Percentiles rank a stretch among this genome's conserved stretches.
Evolutionary conservation across 2,888 invertebrate genomes (phyloP).

Genomic region (Pollenia labialis): DNA sequence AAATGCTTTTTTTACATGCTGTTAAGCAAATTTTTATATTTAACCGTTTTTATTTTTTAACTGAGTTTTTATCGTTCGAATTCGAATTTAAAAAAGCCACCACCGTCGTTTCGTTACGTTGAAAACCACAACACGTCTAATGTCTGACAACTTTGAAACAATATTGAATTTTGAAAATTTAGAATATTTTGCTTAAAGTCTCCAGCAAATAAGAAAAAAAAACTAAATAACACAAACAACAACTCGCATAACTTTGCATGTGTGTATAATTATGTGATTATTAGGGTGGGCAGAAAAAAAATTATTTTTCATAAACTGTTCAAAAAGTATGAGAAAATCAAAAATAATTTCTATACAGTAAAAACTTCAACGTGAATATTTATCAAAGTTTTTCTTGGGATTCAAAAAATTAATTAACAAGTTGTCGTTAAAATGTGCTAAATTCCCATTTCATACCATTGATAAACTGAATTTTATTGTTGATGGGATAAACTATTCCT

Average conservation of each 20-base stretch:
- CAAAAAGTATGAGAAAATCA: not conserved
- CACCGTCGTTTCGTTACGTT: constrained; percentile 40
- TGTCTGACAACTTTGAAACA: constrained; percentile 71
- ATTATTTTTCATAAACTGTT: not conserved
- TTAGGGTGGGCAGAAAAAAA: constrained; percentile 45
- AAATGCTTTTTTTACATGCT: constrained; percentile 15
- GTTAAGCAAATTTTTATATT: constrained; percentile 32
- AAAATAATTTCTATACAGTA: not conserved
- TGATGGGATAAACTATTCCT: no score
- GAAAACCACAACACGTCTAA: constrained; percentile 71
- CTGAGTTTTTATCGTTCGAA: constrained; percentile 18
- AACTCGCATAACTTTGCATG: constrained; percentile 65
- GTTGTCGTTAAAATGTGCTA: no score
- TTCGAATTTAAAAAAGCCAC: constrained; percentile 36
- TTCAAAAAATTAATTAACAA: no score
- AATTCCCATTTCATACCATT: no score
- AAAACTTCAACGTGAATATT: no score
- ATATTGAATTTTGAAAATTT: constrained; percentile 72
- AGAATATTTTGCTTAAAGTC: constrained; percentile 71
- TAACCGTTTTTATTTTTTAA: constrained; percentile 41
- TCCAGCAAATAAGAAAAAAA: constrained; percentile 46
- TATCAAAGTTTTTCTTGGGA: no score
- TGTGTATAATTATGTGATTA: constrained; percentile 27
- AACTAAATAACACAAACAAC: constrained; percentile 28
- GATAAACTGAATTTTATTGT: no score